Percentiles rank a stretch among this genome's conserved stretches.
These are phyloP conservation scores for Rhyacichthys aspro DNA, from an alignment of 2,797 vertebrate genomes.

Conservation along the genomic window DNA sequence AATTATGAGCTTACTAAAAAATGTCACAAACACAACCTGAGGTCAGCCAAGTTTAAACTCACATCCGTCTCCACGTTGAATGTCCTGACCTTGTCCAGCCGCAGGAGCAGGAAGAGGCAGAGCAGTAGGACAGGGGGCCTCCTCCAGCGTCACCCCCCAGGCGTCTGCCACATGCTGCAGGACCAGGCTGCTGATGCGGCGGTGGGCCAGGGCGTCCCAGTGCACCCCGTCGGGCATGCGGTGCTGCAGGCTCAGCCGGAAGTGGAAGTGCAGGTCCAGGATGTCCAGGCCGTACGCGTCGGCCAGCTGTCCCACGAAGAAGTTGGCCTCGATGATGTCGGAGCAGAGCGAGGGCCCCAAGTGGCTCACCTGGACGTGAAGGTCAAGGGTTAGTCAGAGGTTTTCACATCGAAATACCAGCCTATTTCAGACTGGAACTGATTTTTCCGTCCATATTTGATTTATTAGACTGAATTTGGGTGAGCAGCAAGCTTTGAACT, in stretches of 20 bases:
- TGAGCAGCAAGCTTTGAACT: no score
- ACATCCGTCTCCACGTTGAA: no score
- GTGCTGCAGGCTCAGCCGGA: conserved; percentile 72
- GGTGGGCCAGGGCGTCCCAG: conserved; percentile 78
- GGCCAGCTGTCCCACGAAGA: conserved; percentile 73
- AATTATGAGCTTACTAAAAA: no score
- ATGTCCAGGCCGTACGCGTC: conserved; percentile 71
- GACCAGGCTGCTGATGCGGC: conserved; percentile 75
- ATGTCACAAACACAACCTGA: no score
- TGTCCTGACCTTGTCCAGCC: conserved; percentile 12
- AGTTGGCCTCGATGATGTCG: conserved; percentile 81
- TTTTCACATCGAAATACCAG: no score
- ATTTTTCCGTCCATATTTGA: no score
- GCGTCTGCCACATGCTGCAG: conserved; percentile 72
- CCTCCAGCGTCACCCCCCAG: conserved; percentile 71
- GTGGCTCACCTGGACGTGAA: conserved; percentile 61
- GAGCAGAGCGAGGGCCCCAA: conserved; percentile 53
- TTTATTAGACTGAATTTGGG: no score
- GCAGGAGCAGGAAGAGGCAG: neutral
- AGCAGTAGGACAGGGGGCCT: neutral
- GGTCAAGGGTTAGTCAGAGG: no score
- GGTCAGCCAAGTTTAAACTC: no score
- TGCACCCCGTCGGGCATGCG: conserved; percentile 74
- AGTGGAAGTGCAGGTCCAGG: conserved; percentile 80
- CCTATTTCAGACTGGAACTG: no score